Conservation (phyloP, 2,888 invertebrate species). For the Catocala nupta region DNA sequence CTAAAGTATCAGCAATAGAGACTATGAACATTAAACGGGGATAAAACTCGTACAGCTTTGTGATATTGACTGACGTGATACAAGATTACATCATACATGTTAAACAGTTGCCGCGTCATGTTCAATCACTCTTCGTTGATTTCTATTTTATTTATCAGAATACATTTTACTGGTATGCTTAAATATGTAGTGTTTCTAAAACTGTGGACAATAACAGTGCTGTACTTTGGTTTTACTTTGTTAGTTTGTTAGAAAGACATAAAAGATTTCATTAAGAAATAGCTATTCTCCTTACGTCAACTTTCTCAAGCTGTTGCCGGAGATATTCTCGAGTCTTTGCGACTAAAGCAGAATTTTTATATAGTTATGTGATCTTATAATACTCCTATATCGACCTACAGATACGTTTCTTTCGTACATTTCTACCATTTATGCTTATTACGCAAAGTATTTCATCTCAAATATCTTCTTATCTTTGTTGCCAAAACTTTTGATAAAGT, state of each 20-base stretch:
- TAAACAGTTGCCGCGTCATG: not conserved
- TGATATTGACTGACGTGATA: not conserved
- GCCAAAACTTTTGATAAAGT: constrained; percentile 20
- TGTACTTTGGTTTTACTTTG: too few relatives aligned
- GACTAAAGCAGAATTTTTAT: not conserved
- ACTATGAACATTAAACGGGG: constrained; percentile 2
- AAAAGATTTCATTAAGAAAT: too few relatives aligned
- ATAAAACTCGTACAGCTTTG: not conserved
- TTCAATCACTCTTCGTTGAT: not conserved
- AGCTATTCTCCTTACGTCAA: too few relatives aligned
- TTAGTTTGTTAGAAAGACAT: too few relatives aligned
- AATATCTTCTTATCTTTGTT: not conserved
- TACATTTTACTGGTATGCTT: too few relatives aligned
- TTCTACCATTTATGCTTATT: not conserved
- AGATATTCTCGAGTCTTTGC: not conserved
- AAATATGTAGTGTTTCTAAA: too few relatives aligned
- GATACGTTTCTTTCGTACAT: not conserved
- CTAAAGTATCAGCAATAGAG: constrained; percentile 26
- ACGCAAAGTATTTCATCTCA: not conserved
- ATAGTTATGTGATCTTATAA: too few relatives aligned
- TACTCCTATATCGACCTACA: too few relatives aligned
- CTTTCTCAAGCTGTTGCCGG: too few relatives aligned
- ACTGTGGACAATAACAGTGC: too few relatives aligned
- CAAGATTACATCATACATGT: not conserved
- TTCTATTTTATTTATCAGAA: too few relatives aligned